Evolutionary conservation across 2,888 invertebrate species (phyloP), one percentile per base, ranked within the genome.

Genomic region (Chrysolina haemoptera): DNA sequence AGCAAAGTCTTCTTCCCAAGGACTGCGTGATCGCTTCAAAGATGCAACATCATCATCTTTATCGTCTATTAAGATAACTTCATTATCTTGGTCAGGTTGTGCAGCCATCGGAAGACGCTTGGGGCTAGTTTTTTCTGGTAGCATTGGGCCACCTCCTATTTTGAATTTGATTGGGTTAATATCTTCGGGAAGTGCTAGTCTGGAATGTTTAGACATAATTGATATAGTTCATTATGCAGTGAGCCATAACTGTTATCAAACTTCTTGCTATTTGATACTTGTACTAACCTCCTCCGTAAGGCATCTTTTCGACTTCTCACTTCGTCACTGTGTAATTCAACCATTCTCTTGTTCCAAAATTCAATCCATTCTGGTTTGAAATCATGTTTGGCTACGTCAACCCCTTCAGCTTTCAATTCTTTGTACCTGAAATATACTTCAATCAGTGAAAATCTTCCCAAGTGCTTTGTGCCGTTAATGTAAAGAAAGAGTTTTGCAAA

Each of bases 301-400:
- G 94, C 95, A 68, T 91, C 90, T 78, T 94, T 92, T 73, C 92
- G 90, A 16, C 89, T 88, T 70, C 91, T 91, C 5, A 95, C 84
- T 81, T 95, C 93, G 14, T 91, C 91, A 40, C 91, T 91, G 83
- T 95, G 94, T 9, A 96, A 86, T 78, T 95, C 95, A 70, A 93
- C 92, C 93, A 96, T 94, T 12, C 95, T 91, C 74, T 91, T 91
- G 82, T 94, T 95, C 96, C 96, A 96, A 86, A 92, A 96, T 67
- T 91, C 88, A 68, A 96, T 95, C 96, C 96, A 96, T 83, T 96
- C 96, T 0, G 95, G 94, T 81, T 96, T 96, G 85, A 95, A 96
- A 84, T 96, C 96, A 84, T 96, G 92, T 78, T 93, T 93, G 43
- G 93, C 90, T 0, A 95, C 93, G 85, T 96, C 95, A 85, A 92